phyloP scores from a whole-genome alignment of 2,797 vertebrate species.

The Poeciliopsis gracilis region DNA sequence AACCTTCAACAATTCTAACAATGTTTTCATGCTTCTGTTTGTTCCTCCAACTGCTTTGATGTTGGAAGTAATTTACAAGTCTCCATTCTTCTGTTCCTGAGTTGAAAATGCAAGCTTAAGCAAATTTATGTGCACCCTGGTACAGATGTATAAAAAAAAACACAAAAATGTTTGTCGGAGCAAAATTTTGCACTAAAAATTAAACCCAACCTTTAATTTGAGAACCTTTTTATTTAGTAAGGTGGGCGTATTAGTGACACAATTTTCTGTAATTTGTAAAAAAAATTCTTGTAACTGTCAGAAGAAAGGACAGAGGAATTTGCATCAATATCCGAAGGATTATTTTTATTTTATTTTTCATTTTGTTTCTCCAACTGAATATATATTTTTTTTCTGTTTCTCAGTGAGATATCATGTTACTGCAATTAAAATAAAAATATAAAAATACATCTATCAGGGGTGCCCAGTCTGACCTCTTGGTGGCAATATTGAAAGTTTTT shows the following conservation, averaged over 20 bases:
- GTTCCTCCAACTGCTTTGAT: background rate
- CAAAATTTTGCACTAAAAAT: background rate
- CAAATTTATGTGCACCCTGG: background rate
- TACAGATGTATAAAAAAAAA: background rate
- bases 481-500: background rate
- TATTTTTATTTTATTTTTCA: no score
- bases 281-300: no score
- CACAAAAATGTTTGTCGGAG: background rate
- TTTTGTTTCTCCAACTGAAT: no score
- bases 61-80: background rate
- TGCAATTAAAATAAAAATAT: background rate
- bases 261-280: background rate
- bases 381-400: background rate
- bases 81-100: background rate
- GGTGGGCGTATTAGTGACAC: background rate
- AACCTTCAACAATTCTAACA: background rate
- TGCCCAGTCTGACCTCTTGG: background rate
- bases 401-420: background rate
- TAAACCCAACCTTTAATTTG: background rate
- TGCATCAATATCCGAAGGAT: background rate
- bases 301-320: background rate
- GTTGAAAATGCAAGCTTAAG: background rate
- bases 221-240: background rate
- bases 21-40: background rate
- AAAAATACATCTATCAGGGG: background rate